These are phyloP conservation scores for Aphaenogaster rudis DNA, from an alignment of 1,140 invertebrate genomes.

Conservation along the genomic window DNA sequence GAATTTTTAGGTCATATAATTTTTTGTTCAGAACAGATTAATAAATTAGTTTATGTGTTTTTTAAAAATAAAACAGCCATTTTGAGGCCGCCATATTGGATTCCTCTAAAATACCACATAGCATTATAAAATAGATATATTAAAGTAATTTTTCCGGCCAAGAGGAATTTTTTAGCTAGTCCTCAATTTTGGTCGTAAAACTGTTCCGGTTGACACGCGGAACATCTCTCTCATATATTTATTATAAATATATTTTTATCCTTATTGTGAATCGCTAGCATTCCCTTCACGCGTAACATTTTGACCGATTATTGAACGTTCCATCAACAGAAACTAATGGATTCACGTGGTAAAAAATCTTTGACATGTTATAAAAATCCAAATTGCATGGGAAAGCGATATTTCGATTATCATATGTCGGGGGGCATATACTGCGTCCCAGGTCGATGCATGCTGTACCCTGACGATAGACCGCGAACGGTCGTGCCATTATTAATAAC, in stretches of 20 bases:
- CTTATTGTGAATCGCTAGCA: background rate
- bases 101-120: too few species aligned
- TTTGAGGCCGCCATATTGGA: too few species aligned
- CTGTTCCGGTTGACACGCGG: too few species aligned
- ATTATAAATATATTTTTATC: background rate
- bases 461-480: constrained; percentile 52
- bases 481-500: constrained; percentile 76
- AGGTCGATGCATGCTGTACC: constrained; percentile 11
- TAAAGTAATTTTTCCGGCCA: too few species aligned
- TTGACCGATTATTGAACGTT: background rate
- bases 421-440: background rate
- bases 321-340: background rate
- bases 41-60: too few species aligned
- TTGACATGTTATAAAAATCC: constrained; percentile 21
- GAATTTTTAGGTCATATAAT: too few species aligned
- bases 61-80: too few species aligned
- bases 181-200: too few species aligned
- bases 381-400: constrained; percentile 2
- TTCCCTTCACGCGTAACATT: background rate
- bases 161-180: too few species aligned
- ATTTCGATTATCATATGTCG: constrained; percentile 45
- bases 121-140: too few species aligned
- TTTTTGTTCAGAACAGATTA: too few species aligned
- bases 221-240: too few species aligned
- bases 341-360: background rate